phyloP scores from a whole-genome alignment of 2,113 vertebrate species.

The Donacobius atricapilla region DNA sequence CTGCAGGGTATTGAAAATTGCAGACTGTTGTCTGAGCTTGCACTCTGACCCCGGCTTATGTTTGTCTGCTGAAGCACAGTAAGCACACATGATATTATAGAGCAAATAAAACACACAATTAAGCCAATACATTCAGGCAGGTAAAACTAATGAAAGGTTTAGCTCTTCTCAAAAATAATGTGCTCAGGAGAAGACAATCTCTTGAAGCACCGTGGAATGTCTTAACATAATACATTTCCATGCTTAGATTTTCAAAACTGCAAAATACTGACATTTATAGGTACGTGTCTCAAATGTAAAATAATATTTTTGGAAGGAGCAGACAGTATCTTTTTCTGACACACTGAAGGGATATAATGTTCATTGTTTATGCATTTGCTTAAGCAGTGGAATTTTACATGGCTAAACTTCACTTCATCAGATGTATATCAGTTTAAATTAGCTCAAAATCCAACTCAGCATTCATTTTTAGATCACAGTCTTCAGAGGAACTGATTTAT shows the following conservation, averaged over 20 bases:
- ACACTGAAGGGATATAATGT: slow-evolving; percentile 10
- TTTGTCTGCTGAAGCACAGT: not conserved
- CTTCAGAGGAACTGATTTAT: slow-evolving; percentile 30
- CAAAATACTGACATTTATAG: slow-evolving; percentile 1
- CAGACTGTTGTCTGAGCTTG: not conserved
- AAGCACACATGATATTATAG: not conserved
- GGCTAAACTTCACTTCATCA: slow-evolving; percentile 13
- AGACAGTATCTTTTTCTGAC: slow-evolving; percentile 25
- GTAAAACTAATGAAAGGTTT: not conserved
- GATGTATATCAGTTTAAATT: slow-evolving; percentile 19
- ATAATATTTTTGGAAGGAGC: not conserved
- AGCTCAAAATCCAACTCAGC: slow-evolving; percentile 7
- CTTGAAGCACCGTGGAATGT: not conserved
- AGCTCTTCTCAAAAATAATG: not conserved
- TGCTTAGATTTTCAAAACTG: slow-evolving; percentile 8
- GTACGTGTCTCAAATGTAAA: slow-evolving; percentile 38
- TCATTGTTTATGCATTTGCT: slow-evolving; percentile 25
- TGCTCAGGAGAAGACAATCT: not conserved
- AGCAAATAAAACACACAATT: not conserved
- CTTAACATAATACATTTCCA: not conserved
- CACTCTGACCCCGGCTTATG: not conserved
- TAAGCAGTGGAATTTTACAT: slow-evolving; percentile 12
- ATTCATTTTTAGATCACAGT: slow-evolving; percentile 24
- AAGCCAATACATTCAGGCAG: not conserved
- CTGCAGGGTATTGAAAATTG: not conserved